Base-by-base conservation (phyloP, 2,797 vertebrate genomes). In the Threskiornis aethiopicus region DNA sequence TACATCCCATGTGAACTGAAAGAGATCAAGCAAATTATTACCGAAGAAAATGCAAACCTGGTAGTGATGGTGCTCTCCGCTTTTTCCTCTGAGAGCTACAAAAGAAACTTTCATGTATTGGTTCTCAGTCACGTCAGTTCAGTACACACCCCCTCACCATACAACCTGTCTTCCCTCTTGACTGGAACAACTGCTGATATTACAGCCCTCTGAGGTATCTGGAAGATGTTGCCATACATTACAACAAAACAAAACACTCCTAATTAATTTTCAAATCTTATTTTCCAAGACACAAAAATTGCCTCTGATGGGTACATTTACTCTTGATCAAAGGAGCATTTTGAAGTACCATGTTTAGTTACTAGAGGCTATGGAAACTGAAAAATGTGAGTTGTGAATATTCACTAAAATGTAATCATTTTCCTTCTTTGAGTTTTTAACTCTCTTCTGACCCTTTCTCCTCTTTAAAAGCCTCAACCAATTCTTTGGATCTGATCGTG, bases 261-360 rank as follows among this genome's bases (percentile, higher is more conserved):
- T 51, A 19, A 65, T 16, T 67, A 61, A 42, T 69, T 64, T 69
- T 54, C 5, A 29, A 39, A 13, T 28, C 3, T 29, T 59, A 58
- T 67, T 57, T 28, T 28, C 46, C 11, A 52, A 66, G 17, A 11
- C 6, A 35, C 0, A 41, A 54, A 76, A 66, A n/a, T 44, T 76
- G 4, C 2, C 4, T 35, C 0, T 1, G 10, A 29, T 52, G 26
- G 13, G 16, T 39, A 26, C 5, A 13, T 42, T 47, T 58, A 44
- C 5, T 16, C 26, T 35, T 39, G 9, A 72, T 37, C 14, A 62
- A 84, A 49, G 51, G 10, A 76, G 8, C 6, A 65, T 46, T 72
- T 70, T 84, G 12, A 76, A 39, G 22, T 20, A 17, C 19, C 4
- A 5, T 6, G 24, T 44, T 72, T 46, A 52, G 9, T 72, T 66